Percentiles rank a stretch among this genome's conserved stretches.
These are phyloP conservation scores for Pseudomyrmex sp. DNA, from an alignment of 1,140 invertebrate species.

Conservation along the genomic window DNA sequence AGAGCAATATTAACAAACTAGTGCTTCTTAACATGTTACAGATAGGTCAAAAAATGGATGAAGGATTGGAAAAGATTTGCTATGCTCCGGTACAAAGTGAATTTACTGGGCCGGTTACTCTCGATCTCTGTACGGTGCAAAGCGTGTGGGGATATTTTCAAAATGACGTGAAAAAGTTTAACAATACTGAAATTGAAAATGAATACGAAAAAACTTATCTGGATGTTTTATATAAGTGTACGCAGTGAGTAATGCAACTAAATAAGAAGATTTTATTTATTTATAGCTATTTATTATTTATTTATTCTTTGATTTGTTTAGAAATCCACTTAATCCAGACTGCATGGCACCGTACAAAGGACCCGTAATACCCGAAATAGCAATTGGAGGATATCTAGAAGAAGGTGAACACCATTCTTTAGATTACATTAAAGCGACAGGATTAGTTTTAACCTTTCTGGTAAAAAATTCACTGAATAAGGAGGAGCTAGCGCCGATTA, in stretches of 20 bases:
- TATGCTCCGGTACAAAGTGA: slow-evolving; percentile 91
- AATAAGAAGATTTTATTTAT: neutral
- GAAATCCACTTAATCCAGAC: slow-evolving; percentile 86
- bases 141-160: slow-evolving; percentile 93
- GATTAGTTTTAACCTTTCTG: slow-evolving; percentile 91
- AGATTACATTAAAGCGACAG: slow-evolving; percentile 87
- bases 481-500: slow-evolving; percentile 85
- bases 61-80: slow-evolving; percentile 91
- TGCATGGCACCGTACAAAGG: slow-evolving; percentile 94
- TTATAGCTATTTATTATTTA: slow-evolving; percentile 7
- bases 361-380: slow-evolving; percentile 93
- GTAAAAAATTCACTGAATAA: slow-evolving; percentile 89
- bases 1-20: slow-evolving; percentile 3
- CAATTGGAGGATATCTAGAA: slow-evolving; percentile 90
- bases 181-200: slow-evolving; percentile 47
- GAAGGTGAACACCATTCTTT: slow-evolving; percentile 76
- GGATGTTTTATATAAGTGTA: slow-evolving; percentile 84
- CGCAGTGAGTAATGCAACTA: slow-evolving; percentile 77
- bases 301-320: slow-evolving; percentile 73
- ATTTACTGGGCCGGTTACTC: slow-evolving; percentile 85
- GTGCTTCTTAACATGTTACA: slow-evolving; percentile 32
- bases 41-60: slow-evolving; percentile 82
- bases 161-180: slow-evolving; percentile 86
- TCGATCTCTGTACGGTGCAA: slow-evolving; percentile 91
- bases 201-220: slow-evolving; percentile 81